Evolutionary conservation across 92 coral and sea anemone species (phyloP).

Genomic region (Porites evermanni): DNA sequence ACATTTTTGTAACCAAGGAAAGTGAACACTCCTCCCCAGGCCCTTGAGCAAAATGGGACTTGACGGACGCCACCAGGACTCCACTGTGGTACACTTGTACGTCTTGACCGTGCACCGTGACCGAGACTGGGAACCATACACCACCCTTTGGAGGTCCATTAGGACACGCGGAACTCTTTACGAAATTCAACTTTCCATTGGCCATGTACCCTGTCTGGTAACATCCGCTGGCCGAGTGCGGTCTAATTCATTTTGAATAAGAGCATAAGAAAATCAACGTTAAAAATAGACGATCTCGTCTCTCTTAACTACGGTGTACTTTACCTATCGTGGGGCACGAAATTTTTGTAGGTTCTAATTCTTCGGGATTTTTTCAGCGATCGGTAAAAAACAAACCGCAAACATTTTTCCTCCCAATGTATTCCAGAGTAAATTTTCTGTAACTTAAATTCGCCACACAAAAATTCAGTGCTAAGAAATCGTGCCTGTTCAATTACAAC

Average conservation of each 20-base stretch:
- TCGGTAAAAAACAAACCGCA: no score
- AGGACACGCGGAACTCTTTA: conserved; percentile 28
- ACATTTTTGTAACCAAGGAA: conserved; percentile 30
- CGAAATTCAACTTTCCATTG: conserved; percentile 19
- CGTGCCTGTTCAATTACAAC: no score
- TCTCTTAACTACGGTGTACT: no score
- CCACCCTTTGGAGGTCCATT: conserved; percentile 56
- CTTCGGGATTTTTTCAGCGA: no score
- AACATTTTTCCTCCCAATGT: no score
- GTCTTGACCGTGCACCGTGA: conserved; percentile 36
- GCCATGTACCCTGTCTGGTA: conserved; percentile 40
- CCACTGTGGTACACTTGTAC: conserved; percentile 35
- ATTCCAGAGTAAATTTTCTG: no score
- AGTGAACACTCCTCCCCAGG: conserved; percentile 33
- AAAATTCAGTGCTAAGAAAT: no score
- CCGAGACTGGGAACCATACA: conserved; percentile 42
- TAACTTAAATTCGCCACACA: no score
- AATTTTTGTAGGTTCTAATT: no score
- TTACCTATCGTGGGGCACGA: no score
- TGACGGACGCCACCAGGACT: conserved; percentile 31
- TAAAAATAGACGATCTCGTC: no score
- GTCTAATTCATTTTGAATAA: conserved; percentile 11
- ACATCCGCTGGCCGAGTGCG: conserved; percentile 40
- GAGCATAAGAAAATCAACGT: background rate
- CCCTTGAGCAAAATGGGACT: conserved; percentile 26